Evolutionary conservation across 2,888 invertebrate genomes (phyloP).

Genomic region (Pteria penguin): DNA sequence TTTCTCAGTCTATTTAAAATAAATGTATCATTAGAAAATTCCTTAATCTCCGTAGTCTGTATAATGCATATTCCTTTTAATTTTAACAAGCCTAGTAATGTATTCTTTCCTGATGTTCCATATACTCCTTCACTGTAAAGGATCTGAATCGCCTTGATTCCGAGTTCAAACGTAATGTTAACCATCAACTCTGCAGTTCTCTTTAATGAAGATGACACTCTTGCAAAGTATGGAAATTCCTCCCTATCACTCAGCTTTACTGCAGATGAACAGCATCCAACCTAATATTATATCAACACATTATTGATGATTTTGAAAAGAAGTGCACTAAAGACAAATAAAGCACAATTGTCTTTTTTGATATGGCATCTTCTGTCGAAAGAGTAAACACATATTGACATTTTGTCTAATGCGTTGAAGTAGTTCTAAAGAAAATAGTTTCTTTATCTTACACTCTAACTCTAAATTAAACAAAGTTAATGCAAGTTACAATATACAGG

Average conservation of each 20-base stretch:
- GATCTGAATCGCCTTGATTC: constrained; percentile 50
- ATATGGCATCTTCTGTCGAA: no score
- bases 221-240: constrained; percentile 44
- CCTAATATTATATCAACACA: not conserved
- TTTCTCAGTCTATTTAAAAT: not conserved
- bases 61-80: constrained; percentile 13
- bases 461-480: no score
- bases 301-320: not conserved
- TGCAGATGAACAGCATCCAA: constrained; percentile 41
- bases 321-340: not conserved
- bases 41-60: constrained; percentile 3
- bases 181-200: constrained; percentile 47
- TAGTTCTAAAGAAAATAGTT: no score
- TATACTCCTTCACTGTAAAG: constrained; percentile 49
- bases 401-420: no score
- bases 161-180: constrained; percentile 32
- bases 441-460: no score
- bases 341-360: no score
- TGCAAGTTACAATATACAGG: no score
- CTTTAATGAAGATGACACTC: constrained; percentile 46
- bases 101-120: constrained; percentile 50
- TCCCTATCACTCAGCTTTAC: constrained; percentile 39
- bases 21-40: not conserved
- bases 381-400: no score
- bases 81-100: constrained; percentile 1